Percentiles rank a stretch among this genome's conserved stretches.
Evolutionary conservation across 2,888 invertebrate genomes (phyloP).

Genomic region (Drosophila rubida): DNA sequence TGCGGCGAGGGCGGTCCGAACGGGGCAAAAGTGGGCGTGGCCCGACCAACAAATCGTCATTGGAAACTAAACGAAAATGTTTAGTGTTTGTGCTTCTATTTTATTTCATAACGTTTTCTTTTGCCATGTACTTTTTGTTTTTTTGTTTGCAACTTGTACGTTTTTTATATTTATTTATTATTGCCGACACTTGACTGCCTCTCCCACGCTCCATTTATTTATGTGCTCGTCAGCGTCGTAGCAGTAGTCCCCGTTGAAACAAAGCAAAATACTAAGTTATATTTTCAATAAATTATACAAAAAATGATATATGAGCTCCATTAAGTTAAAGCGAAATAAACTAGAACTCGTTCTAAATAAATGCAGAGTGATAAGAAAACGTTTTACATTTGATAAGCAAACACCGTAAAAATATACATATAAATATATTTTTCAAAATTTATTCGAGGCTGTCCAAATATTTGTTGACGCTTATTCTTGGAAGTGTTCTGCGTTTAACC

Average conservation of each 20-base stretch:
- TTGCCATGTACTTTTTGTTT: slow-evolving; percentile 19
- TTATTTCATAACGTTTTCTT: slow-evolving; percentile 43
- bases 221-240: slow-evolving; percentile 23
- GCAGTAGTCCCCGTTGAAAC: slow-evolving; percentile 22
- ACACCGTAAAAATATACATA: background rate
- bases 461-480: too few relatives aligned
- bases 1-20: slow-evolving; percentile 40
- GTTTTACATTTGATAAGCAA: background rate
- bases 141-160: slow-evolving; percentile 5
- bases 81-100: slow-evolving; percentile 65
- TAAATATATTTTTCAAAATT: background rate
- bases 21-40: slow-evolving; percentile 41
- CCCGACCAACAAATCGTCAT: slow-evolving; percentile 67
- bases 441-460: too few relatives aligned
- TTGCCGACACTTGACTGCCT: slow-evolving; percentile 36
- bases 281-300: slow-evolving; percentile 34
- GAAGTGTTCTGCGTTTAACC: background rate
- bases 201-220: slow-evolving; percentile 42
- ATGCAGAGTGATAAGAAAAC: background rate
- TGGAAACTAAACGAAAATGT: slow-evolving; percentile 79
- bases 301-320: slow-evolving; percentile 37
- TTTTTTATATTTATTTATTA: slow-evolving; percentile 67
- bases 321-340: slow-evolving; percentile 17
- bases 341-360: background rate
- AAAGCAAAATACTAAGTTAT: slow-evolving; percentile 25